Evolutionary conservation across 2,797 vertebrate species (phyloP), one percentile per base, ranked within the genome.

Genomic region (Sternarchorhynchus goeldii): DNA sequence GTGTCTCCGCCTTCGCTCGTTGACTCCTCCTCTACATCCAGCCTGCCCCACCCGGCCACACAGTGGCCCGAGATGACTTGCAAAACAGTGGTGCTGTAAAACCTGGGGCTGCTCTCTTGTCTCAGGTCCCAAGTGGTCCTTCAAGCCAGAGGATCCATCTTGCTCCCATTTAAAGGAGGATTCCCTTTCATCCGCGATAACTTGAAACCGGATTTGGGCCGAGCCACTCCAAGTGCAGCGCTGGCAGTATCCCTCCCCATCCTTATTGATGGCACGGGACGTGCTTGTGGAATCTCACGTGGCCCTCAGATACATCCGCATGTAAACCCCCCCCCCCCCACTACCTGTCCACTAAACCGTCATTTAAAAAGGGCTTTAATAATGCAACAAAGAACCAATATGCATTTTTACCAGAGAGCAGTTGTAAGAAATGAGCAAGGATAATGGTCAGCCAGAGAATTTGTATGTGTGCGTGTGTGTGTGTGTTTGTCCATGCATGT

Each of bases 111-210:
- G 60, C 76, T 85, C 84, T 86, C 80, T 82, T 66, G 73, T 84
- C 77, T 79, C 82, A 57, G 62, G 76, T 83, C 85, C 83, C 83
- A 53, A 76, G 85, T 80, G 83, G 73, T 75, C 59, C 79, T 77
- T 70, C 71, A 50, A 83, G 78, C 75, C 6, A 25, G 77, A 83
- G 85, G 80, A 84, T 84, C 82, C 72, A 82, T 86, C 84, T 85
- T 74, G 36, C 78, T 85, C 82, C 74, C 83, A 84, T 81, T 84
- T 82, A 83, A 79, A 78, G 80, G 74, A 85, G 82, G 73, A 56
- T 84, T 84, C 84, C 78, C 84, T 87, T 82, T 84, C 76, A 87
- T 81, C 84, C 75, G 20, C 76, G 82, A 79, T 80, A 82, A 87
- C 81, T 80, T 83, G 83, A 85, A 77, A 85, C 81, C 81, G 77